Base-by-base conservation (phyloP, 2,888 invertebrate species). In the Heliconius cydno region DNA sequence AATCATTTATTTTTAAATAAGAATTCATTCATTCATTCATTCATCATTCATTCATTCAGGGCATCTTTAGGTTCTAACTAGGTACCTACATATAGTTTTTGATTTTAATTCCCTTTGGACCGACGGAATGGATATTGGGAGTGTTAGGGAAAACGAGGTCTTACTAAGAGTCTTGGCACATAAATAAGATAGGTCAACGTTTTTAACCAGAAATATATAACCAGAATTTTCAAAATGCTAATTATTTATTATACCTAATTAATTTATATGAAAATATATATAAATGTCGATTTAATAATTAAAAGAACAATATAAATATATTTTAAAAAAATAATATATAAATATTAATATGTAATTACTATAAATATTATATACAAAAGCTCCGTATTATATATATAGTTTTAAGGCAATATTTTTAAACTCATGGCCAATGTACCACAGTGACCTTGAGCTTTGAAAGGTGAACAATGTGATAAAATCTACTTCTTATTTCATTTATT, bases 41-140 rank as follows among this genome's bases (percentile, higher is more conserved):
- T 30, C 30, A 30, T 30, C 30, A 30, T 30, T 28, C 28, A 28
- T 28, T 28, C 28, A 28, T 28, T 28, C 28, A 28, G 28, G 28
- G 28, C 28, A 28, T 28, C 28, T 28, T 28, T 28, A 28, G 28
- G 28, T 30, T 4, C 30, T 30, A 30, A 5, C 30, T 30, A 30
- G 6, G 30, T 6, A 30, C 30, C 30, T 30, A 30, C 30, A 30
- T 30, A 38, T 9, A 10, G 77, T 79, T 60, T 76, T 81, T 81
- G 73, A 80, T 46, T 80, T 76, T 52, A 65, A 81, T 74, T 76
- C 70, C 57, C 46, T 70, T 65, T 76, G 76, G 76, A 73, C 76
- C 67, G 78, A 72, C 80, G 25, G 78, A 80, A 81, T 78, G 77
- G 79, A 63, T 76, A 79, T 81, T 73, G 72, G 78, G 67, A 77